Percentiles rank a stretch among this genome's conserved stretches.
Conservation (phyloP, 1,140 invertebrate genomes). For the Cheumatopsyche charites region DNA sequence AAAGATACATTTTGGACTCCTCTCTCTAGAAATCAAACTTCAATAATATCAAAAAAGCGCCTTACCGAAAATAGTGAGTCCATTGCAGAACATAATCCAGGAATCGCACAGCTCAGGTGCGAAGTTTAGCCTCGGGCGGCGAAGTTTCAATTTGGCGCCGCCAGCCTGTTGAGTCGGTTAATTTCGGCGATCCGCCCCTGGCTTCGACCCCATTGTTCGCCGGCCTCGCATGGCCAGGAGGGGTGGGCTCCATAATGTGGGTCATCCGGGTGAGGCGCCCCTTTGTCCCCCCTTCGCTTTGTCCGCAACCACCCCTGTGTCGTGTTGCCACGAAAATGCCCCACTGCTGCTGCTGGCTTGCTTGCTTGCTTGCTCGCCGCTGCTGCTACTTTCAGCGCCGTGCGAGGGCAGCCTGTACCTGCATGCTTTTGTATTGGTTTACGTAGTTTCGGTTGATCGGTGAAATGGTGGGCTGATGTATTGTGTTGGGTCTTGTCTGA, state of each 20-base stretch:
- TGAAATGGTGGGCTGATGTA: too few relatives aligned
- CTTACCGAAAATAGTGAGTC: too few relatives aligned
- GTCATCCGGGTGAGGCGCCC: slow-evolving; percentile 29
- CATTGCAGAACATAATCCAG: too few relatives aligned
- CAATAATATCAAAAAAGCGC: too few relatives aligned
- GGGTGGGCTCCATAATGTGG: slow-evolving; percentile 18
- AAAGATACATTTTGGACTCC: too few relatives aligned
- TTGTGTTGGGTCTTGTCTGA: too few relatives aligned
- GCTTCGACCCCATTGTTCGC: slow-evolving; percentile 12
- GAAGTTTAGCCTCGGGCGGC: neutral
- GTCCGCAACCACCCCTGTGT: neutral
- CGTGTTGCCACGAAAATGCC: neutral
- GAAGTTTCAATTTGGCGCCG: too few relatives aligned
- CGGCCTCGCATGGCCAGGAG: neutral
- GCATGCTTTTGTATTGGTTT: too few relatives aligned
- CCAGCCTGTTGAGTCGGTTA: neutral
- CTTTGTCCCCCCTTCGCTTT: neutral
- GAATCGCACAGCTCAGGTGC: too few relatives aligned
- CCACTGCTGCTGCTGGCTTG: neutral
- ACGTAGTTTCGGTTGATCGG: too few relatives aligned
- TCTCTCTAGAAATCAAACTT: too few relatives aligned
- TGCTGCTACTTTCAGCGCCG: neutral
- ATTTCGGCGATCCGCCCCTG: neutral
- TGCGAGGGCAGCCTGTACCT: too few relatives aligned
- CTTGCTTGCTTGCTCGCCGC: neutral